Base-by-base conservation (phyloP, 2,888 invertebrate species). In the Piscicola geometra region DNA sequence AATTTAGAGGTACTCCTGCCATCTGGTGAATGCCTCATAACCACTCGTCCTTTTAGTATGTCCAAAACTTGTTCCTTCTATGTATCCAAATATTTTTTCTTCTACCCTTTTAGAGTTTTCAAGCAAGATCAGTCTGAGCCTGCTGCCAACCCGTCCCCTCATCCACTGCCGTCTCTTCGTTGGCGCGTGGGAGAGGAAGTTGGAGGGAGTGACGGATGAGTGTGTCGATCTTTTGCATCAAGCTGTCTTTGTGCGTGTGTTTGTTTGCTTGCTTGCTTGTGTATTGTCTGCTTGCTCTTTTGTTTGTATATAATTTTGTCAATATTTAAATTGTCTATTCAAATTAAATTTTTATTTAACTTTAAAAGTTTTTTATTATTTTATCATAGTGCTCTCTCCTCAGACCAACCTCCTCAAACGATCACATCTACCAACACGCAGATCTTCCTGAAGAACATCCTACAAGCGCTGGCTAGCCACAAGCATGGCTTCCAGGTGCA, bases 141-240 rank as follows among this genome's bases (percentile, higher is more conserved):
- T 92, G 82, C 86, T 94, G 77, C 94, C 94, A 0, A 94, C 94
- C 84, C 89, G 90, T 78, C 91, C 91, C 0, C 90, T 94, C 82
- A 90, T 94, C 3, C 88, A 92, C 78, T 92, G 93, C 0, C 88
- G 93, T 77, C 89, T 94, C 81, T 89, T 93, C 85, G 88, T 94
- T 15, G 90, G 91, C 2, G 93, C 93, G 5, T 94, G 94, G 94
- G 93, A 94, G 82, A 89, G 90, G 71, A 93, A 93, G 0, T 88
- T 95, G 64, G 91, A 93, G 80, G 83, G 83, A 72, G 92, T 92
- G 9, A 92, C 92, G 1, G 92, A 93, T 78, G 90, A 89, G 78
- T 92, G 93, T 2, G 91, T 93, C 0, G 91, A 92, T 78, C 87
- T 92, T n/a, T 88, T 94, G 71, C 90, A 92, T 56, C 89, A 90